These are phyloP conservation scores for Patella vulgata DNA, from an alignment of 1,140 invertebrate species.

Conservation along the genomic window DNA sequence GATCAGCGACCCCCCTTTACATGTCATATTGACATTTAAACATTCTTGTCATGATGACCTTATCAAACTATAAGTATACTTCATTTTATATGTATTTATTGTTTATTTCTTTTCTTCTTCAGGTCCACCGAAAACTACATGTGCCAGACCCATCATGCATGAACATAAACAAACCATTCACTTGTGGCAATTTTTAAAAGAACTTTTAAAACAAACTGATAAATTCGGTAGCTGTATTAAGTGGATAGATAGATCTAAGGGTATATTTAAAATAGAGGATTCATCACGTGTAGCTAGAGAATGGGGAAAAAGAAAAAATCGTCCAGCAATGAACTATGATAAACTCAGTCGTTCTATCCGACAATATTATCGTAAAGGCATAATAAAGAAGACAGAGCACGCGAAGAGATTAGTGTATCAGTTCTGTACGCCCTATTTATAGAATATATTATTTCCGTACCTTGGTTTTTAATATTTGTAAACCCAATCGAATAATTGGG, in stretches of 20 bases:
- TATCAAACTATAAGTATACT: too few species aligned
- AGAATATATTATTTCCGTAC: too few species aligned
- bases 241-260: slow-evolving; percentile 85
- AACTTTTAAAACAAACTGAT: slow-evolving; percentile 87
- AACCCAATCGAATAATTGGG: too few species aligned
- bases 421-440: slow-evolving; percentile 90
- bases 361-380: slow-evolving; percentile 99
- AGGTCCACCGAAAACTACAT: too few species aligned
- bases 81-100: too few species aligned
- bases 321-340: slow-evolving; percentile 99
- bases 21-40: too few species aligned
- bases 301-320: slow-evolving; percentile 97
- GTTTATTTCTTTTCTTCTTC: too few species aligned
- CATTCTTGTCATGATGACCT: too few species aligned
- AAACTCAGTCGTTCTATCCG: slow-evolving; percentile 97
- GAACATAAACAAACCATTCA: slow-evolving; percentile 78
- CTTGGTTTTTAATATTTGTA: too few species aligned
- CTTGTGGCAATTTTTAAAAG: slow-evolving; percentile 99
- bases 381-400: slow-evolving; percentile 99
- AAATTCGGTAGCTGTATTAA: slow-evolving; percentile 92
- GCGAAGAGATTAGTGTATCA: slow-evolving; percentile 98
- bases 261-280: slow-evolving; percentile 99
- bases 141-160: too few species aligned
- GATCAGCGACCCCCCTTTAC: too few species aligned
- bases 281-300: slow-evolving; percentile 93